These are phyloP conservation scores for Trachops cirrhosus DNA, from an alignment of 2,797 vertebrate species.

Conservation along the genomic window DNA sequence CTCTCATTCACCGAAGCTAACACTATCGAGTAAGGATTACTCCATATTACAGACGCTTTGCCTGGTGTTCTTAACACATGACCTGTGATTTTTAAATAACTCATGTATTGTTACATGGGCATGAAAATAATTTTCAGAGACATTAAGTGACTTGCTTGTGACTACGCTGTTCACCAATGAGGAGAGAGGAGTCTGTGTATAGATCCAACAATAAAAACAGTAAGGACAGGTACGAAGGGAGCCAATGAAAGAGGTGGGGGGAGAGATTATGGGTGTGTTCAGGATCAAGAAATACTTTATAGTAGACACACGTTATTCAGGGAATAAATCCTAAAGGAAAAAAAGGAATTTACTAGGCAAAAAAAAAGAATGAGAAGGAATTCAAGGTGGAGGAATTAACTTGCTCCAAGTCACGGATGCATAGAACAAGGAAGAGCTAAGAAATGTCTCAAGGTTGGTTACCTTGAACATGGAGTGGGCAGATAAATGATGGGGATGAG, in stretches of 20 bases:
- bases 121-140: neutral
- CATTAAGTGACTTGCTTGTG: neutral
- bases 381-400: neutral
- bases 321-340: neutral
- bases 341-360: neutral
- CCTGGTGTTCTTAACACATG: neutral
- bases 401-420: neutral
- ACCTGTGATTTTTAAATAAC: neutral
- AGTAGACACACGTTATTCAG: neutral
- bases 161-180: neutral
- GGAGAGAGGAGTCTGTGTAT: neutral
- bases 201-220: neutral
- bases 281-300: neutral
- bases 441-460: neutral
- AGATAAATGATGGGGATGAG: neutral
- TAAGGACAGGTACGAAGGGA: neutral
- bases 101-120: neutral
- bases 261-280: neutral
- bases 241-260: neutral
- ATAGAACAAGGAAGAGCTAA: neutral
- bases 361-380: neutral
- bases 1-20: neutral
- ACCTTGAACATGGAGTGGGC: neutral
- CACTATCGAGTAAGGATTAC: neutral
- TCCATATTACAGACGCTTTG: neutral